phyloP scores from a whole-genome alignment of 2,888 invertebrate species.

The Plusia festucae region DNA sequence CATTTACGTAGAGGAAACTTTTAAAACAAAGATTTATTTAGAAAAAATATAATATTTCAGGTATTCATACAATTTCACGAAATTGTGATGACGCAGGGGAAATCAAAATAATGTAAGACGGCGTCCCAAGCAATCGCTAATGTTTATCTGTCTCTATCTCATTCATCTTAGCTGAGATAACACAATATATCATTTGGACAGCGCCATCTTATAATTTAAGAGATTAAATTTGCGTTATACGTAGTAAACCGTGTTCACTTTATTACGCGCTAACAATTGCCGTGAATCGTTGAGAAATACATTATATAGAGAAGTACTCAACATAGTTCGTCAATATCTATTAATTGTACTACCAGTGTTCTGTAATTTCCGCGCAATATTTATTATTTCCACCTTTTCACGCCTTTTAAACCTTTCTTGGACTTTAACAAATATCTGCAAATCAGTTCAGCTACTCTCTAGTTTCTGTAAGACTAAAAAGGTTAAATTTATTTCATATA shows the following conservation, averaged over 20 bases:
- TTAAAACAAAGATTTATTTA: not conserved
- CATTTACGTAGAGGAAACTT: no score
- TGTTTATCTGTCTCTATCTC: slow-evolving; percentile 25
- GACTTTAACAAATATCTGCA: no score
- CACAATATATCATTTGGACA: slow-evolving; percentile 33
- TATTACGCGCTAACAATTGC: not conserved
- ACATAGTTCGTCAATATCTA: not conserved
- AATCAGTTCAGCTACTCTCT: no score
- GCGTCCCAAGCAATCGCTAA: slow-evolving; percentile 23
- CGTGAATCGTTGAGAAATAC: not conserved
- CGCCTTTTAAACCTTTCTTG: no score
- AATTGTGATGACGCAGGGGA: slow-evolving; percentile 29
- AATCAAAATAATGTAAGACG: slow-evolving; percentile 48
- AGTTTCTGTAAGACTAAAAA: no score
- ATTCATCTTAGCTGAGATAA: slow-evolving; percentile 37
- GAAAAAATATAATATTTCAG: not conserved
- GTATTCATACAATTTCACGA: slow-evolving; percentile 12
- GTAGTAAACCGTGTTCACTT: not conserved
- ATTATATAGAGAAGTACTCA: not conserved
- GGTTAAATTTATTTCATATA: no score
- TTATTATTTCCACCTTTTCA: no score
- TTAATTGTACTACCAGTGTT: not conserved
- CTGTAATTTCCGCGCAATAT: not conserved
- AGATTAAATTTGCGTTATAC: slow-evolving; percentile 15
- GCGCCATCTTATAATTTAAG: slow-evolving; percentile 29